These are phyloP conservation scores for Catharus fuscescens DNA, from an alignment of 2,113 vertebrate genomes.

Conservation along the genomic window DNA sequence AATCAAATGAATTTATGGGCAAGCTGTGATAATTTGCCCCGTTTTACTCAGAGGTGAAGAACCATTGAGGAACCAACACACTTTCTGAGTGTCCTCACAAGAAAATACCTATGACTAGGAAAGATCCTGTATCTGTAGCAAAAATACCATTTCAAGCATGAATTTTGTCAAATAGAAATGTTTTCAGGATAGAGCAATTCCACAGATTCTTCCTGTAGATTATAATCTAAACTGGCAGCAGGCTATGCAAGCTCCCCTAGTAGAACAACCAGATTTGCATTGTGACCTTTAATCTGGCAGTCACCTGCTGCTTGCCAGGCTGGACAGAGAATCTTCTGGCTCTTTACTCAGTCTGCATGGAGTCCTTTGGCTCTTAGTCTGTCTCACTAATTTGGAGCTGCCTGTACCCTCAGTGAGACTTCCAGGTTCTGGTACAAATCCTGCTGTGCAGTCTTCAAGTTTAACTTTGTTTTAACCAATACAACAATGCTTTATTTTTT, in stretches of 20 bases:
- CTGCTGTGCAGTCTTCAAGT: neutral
- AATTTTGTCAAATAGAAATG: neutral
- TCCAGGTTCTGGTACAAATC: neutral
- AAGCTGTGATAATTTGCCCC: neutral
- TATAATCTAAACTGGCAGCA: neutral
- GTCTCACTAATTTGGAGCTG: neutral
- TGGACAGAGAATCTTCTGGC: neutral
- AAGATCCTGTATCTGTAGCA: neutral
- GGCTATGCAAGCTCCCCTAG: neutral
- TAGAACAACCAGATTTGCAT: neutral
- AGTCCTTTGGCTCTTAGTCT: neutral
- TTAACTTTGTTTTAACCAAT: neutral
- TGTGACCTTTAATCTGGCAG: neutral
- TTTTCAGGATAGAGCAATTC: neutral
- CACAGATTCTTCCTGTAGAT: neutral
- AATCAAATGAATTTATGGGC: neutral
- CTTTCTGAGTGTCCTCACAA: neutral
- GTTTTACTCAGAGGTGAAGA: neutral
- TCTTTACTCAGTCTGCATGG: neutral
- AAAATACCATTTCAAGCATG: rapidly evolving
- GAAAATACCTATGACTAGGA: neutral
- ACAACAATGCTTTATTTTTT: neutral
- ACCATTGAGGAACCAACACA: rapidly evolving
- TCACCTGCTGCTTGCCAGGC: neutral
- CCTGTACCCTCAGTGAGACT: neutral